phyloP scores from a whole-genome alignment of 2,888 invertebrate species.

The Spodoptera exigua region DNA sequence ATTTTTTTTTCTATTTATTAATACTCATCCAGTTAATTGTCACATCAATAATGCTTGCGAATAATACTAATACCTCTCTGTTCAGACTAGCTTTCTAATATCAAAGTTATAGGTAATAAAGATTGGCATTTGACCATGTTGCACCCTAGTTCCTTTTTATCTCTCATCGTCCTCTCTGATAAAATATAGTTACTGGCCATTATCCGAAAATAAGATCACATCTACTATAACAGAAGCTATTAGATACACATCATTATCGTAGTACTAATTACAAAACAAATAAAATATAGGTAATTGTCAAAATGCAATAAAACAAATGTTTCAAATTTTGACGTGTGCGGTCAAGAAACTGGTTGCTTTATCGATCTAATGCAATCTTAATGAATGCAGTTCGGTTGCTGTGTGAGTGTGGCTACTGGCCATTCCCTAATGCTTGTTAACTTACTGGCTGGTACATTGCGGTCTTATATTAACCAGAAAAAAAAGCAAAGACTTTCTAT shows the following conservation, averaged over 20 bases:
- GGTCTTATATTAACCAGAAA: slow-evolving; percentile 20
- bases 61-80: too few relatives aligned
- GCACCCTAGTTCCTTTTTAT: too few relatives aligned
- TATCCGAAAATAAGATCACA: too few relatives aligned
- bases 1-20: slow-evolving; percentile 25
- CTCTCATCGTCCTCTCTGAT: too few relatives aligned
- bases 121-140: too few relatives aligned
- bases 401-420: slow-evolving; percentile 28
- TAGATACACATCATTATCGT: neutral
- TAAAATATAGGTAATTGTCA: neutral
- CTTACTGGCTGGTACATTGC: slow-evolving; percentile 11
- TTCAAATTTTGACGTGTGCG: slow-evolving; percentile 51
- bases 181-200: too few relatives aligned
- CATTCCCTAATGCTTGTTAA: slow-evolving; percentile 41
- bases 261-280: slow-evolving; percentile 29
- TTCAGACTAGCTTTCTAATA: too few relatives aligned
- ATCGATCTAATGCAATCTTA: slow-evolving; percentile 59
- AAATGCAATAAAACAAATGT: slow-evolving; percentile 20
- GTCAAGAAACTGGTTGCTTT: slow-evolving; percentile 57
- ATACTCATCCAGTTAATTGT: slow-evolving; percentile 17
- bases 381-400: slow-evolving; percentile 58
- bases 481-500: slow-evolving; percentile 18
- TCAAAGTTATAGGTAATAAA: too few relatives aligned
- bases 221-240: neutral
- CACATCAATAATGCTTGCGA: neutral